Base-by-base conservation (phyloP, 2,888 invertebrate species). In the Deilephila elpenor region DNA sequence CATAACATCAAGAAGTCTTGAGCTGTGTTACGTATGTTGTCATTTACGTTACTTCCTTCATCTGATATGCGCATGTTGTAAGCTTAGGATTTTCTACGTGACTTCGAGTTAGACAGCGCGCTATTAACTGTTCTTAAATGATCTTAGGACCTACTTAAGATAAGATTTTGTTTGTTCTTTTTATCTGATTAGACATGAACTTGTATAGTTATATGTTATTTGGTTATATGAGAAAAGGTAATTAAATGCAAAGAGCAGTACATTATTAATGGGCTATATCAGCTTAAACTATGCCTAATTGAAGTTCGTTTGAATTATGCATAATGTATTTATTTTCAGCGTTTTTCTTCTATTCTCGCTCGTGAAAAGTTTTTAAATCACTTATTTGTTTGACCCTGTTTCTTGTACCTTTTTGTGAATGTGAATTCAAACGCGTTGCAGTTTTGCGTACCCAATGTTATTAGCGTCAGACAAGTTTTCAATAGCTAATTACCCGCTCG, bases 41-140 rank as follows among this genome's bases (percentile, higher is more conserved):
- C 78, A 83, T 81, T 80, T 81, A 74, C 75, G 77, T 73, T 73
- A 82, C 84, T 90, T 90, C 90, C 91, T 89, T 87, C 88, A 89
- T 89, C 84, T 84, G 88, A 89, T 90, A 67, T 67, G 64, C 59
- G 62, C 32, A 37, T 37, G 56, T 62, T 53, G 72, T 29, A 73
- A 73, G 25, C 64, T 29, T 73, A 73, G 29, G 72, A 64, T 37
- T 59, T 72, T 67, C 25, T 37, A 67, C 72, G 72, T 67, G 59
- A 59, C 56, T 59, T 17, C 25, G 17, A 51, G 67, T 59, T 70
- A 59, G 37, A 59, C 53, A 51, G 19, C 29, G 70, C 60, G 70
- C 17, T 56, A 72, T 73, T 73, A 61, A 51, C 70, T 51, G 73
- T 32, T 32, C 60, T 62, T 73, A 60, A 72, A 59, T 61, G 61